phyloP scores from a whole-genome alignment of 2,888 invertebrate genomes.

The Drosophila seclusa region DNA sequence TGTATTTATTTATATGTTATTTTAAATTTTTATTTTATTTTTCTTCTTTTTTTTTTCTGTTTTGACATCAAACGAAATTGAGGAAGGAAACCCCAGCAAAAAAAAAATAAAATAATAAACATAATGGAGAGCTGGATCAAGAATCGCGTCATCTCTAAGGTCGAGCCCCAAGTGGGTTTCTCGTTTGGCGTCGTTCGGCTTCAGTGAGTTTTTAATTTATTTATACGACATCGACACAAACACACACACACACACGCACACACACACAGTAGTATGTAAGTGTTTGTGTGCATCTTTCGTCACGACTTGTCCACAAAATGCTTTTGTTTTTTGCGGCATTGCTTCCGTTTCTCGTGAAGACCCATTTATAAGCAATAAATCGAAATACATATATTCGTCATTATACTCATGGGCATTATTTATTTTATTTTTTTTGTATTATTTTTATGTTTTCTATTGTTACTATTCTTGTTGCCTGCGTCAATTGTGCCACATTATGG shows the following conservation, averaged over 20 bases:
- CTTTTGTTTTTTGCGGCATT: conserved; percentile 31
- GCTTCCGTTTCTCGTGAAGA: conserved; percentile 52
- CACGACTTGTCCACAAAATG: conserved; percentile 38
- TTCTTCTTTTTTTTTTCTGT: conserved; percentile 24
- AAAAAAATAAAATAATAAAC: conserved; percentile 26
- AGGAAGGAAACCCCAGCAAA: conserved; percentile 53
- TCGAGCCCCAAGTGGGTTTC: conserved; percentile 53
- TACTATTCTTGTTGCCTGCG: background rate
- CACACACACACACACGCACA: conserved; percentile 11
- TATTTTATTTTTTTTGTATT: no score
- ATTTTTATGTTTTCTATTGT: background rate
- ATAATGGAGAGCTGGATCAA: conserved; percentile 28
- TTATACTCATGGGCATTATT: conserved; percentile 1
- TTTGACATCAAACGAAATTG: conserved; percentile 72
- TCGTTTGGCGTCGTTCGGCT: conserved; percentile 65
- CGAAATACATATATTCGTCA: conserved; percentile 37
- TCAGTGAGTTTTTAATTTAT: conserved; percentile 73
- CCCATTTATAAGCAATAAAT: conserved; percentile 49
- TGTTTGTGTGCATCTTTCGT: conserved; percentile 33
- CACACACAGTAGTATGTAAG: background rate
- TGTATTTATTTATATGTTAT: conserved; percentile 22
- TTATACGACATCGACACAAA: conserved; percentile 54
- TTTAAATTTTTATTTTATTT: conserved; percentile 1
- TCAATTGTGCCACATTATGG: conserved; percentile 12
- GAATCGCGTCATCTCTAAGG: conserved; percentile 45